Percentiles rank a stretch among this genome's conserved stretches.
These are phyloP conservation scores for Drosophila lini DNA, from an alignment of 1,140 invertebrate genomes.

Conservation along the genomic window DNA sequence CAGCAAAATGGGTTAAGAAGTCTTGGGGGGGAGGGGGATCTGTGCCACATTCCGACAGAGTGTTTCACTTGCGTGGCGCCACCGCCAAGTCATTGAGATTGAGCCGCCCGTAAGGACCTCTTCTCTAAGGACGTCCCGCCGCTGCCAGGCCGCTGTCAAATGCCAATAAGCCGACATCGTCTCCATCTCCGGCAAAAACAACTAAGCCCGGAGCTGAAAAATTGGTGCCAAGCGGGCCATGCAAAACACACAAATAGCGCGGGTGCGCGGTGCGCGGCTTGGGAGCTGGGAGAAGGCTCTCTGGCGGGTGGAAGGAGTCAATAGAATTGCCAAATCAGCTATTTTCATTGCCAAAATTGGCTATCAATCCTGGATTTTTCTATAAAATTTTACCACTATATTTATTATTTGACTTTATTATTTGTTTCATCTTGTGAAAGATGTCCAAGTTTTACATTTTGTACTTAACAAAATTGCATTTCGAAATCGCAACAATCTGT, in stretches of 20 bases:
- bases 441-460: not conserved
- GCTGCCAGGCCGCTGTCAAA: conserved; percentile 57
- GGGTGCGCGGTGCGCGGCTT: not conserved
- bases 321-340: conserved; percentile 37
- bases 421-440: not conserved
- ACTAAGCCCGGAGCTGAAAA: conserved; percentile 17
- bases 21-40: not conserved
- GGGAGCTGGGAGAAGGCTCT: not conserved
- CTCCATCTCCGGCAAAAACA: conserved; percentile 43
- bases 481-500: conserved; percentile 17
- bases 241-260: conserved; percentile 35
- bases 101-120: conserved; percentile 52
- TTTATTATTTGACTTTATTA: not conserved
- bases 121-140: conserved; percentile 50
- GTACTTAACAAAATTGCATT: conserved; percentile 7
- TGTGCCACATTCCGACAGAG: conserved; percentile 17
- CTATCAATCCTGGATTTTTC: not conserved
- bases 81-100: conserved; percentile 45
- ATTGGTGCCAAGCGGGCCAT: conserved; percentile 55
- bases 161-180: conserved; percentile 61
- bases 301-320: too few species aligned
- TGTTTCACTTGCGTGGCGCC: conserved; percentile 38
- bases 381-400: not conserved
- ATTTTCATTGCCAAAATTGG: conserved; percentile 9
- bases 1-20: not conserved